Percentiles rank a stretch among this genome's conserved stretches.
These are phyloP conservation scores for Todiramphus saurophagus DNA, from an alignment of 2,113 vertebrate species.

Conservation along the genomic window DNA sequence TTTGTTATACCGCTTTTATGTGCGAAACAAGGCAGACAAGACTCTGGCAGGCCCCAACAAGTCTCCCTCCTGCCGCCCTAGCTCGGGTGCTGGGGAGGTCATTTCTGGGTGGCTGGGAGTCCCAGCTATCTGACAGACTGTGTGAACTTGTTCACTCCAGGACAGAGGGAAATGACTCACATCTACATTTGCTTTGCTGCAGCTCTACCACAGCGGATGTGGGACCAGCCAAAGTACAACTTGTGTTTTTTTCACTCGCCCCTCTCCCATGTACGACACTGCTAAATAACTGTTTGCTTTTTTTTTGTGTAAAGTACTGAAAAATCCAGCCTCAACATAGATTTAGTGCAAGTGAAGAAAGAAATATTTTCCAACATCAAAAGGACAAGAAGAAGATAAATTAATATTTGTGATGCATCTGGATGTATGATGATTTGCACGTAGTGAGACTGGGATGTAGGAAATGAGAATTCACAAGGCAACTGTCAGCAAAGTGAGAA, in stretches of 20 bases:
- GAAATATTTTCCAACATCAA: not conserved
- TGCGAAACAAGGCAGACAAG: not conserved
- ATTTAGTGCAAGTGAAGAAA: not conserved
- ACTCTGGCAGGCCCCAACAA: not conserved
- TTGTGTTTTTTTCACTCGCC: not conserved
- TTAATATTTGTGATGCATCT: not conserved
- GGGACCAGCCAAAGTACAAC: not conserved
- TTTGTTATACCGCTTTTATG: not conserved
- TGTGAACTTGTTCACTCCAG: not conserved
- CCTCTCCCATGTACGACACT: not conserved
- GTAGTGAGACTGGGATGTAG: not conserved
- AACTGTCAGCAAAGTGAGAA: not conserved
- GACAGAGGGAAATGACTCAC: not conserved
- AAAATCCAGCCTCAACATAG: not conserved
- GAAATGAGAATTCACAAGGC: not conserved
- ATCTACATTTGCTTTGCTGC: not conserved
- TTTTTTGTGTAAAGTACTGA: not conserved
- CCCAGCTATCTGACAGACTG: not conserved
- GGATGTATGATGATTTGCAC: not conserved
- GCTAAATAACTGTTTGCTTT: accelerated
- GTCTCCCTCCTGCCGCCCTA: not conserved
- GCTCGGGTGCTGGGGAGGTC: not conserved
- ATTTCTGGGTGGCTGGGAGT: not conserved
- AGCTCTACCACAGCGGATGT: not conserved
- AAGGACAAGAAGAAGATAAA: not conserved